phyloP scores from a whole-genome alignment of 2,113 vertebrate species.

The Aspidoscelis tigris region DNA sequence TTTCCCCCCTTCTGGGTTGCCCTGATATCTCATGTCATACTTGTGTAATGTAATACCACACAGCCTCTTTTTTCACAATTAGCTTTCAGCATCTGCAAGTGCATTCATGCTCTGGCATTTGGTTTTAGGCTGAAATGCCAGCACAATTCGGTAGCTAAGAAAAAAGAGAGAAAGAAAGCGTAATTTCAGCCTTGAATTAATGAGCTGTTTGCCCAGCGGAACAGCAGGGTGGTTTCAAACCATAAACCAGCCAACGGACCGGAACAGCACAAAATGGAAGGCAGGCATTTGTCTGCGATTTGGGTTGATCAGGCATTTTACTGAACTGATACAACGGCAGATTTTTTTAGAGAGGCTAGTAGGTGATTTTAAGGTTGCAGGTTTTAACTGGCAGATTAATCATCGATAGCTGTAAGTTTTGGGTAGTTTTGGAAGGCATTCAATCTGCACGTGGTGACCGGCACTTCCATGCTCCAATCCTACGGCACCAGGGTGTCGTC shows the following conservation, averaged over 20 bases:
- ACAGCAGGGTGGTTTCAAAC: background rate
- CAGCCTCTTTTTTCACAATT: constrained; percentile 3
- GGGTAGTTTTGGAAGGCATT: background rate
- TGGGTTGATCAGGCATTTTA: background rate
- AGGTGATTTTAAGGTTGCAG: background rate
- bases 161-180: background rate
- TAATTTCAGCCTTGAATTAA: constrained; percentile 10
- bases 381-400: constrained; percentile 3
- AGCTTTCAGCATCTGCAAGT: background rate
- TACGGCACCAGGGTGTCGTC: no score
- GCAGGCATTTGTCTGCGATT: background rate
- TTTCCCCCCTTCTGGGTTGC: background rate
- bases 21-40: background rate
- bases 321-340: background rate
- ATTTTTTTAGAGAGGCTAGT: background rate
- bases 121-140: background rate
- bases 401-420: background rate
- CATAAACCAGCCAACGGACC: constrained; percentile 22
- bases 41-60: background rate
- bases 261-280: constrained; percentile 4
- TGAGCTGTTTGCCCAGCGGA: constrained; percentile 14
- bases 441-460: background rate
- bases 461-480: background rate
- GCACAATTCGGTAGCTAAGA: background rate
- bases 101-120: background rate